These are phyloP conservation scores for Catotricha subobsoleta DNA, from an alignment of 2,888 invertebrate species.

Conservation along the genomic window DNA sequence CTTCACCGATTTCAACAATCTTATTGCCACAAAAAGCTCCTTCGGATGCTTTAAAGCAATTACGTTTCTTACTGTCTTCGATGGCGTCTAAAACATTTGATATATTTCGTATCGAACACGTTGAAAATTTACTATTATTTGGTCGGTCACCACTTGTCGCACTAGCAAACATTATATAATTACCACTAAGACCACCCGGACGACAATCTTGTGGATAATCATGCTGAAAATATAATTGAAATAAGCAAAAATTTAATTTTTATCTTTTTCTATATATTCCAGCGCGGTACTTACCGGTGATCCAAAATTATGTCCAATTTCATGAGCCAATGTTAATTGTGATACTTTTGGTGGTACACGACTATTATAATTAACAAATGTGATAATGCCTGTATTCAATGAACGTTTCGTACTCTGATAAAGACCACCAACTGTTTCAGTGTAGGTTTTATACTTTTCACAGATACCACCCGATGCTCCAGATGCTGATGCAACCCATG, in stretches of 20 bases:
- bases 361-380: slow-evolving; percentile 95
- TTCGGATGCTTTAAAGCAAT: slow-evolving; percentile 80
- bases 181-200: slow-evolving; percentile 81
- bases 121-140: slow-evolving; percentile 94
- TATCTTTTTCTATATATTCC: background rate
- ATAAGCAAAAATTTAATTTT: slow-evolving; percentile 1
- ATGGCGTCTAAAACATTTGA: slow-evolving; percentile 87
- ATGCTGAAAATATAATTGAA: slow-evolving; percentile 42
- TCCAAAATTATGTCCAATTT: slow-evolving; percentile 98
- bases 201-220: slow-evolving; percentile 83
- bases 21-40: slow-evolving; percentile 99
- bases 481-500: slow-evolving; percentile 97
- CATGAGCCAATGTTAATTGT: slow-evolving; percentile 92
- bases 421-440: slow-evolving; percentile 85
- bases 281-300: slow-evolving; percentile 58
- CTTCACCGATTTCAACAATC: slow-evolving; percentile 93
- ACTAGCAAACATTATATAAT: slow-evolving; percentile 99
- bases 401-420: slow-evolving; percentile 87
- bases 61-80: slow-evolving; percentile 73
- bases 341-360: slow-evolving; percentile 95
- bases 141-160: slow-evolving; percentile 96
- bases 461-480: slow-evolving; percentile 98
- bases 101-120: slow-evolving; percentile 88
- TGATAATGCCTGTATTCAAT: slow-evolving; percentile 96
- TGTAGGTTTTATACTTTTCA: slow-evolving; percentile 93